phyloP scores from a whole-genome alignment of 2,888 invertebrate species.

The Spodoptera littoralis region DNA sequence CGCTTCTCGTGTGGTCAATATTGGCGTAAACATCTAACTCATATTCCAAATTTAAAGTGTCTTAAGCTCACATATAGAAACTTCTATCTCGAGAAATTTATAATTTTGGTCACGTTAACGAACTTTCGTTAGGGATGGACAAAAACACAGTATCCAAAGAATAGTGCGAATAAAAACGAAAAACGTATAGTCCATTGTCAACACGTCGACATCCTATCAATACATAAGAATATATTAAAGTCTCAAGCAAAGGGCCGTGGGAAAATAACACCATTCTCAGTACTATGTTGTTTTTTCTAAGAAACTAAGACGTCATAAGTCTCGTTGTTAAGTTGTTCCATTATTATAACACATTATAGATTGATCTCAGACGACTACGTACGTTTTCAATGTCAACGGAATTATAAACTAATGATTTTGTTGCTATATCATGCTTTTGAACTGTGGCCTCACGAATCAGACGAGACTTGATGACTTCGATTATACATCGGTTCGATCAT shows the following conservation, averaged over 20 bases:
- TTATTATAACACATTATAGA: slow-evolving; percentile 13
- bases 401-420: slow-evolving; percentile 20
- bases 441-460: background rate
- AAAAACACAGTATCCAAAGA: background rate
- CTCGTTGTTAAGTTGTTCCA: slow-evolving; percentile 25
- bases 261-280: slow-evolving; percentile 66
- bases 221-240: slow-evolving; percentile 29
- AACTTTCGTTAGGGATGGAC: background rate
- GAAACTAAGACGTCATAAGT: slow-evolving; percentile 58
- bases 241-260: slow-evolving; percentile 68
- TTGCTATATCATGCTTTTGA: slow-evolving; percentile 5
- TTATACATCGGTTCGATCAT: too few species aligned
- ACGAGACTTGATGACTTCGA: too few species aligned
- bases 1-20: background rate
- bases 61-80: too few species aligned
- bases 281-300: slow-evolving; percentile 65
- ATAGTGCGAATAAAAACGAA: background rate
- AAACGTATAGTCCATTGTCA: slow-evolving; percentile 21
- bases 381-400: slow-evolving; percentile 50
- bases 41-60: too few species aligned
- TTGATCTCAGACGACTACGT: slow-evolving; percentile 28
- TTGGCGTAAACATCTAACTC: background rate
- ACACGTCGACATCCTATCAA: slow-evolving; percentile 21
- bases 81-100: background rate
- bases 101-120: background rate